Base-by-base conservation (phyloP, 2,113 vertebrate species). In the Sinocyclocheilus maitianheensis region DNA sequence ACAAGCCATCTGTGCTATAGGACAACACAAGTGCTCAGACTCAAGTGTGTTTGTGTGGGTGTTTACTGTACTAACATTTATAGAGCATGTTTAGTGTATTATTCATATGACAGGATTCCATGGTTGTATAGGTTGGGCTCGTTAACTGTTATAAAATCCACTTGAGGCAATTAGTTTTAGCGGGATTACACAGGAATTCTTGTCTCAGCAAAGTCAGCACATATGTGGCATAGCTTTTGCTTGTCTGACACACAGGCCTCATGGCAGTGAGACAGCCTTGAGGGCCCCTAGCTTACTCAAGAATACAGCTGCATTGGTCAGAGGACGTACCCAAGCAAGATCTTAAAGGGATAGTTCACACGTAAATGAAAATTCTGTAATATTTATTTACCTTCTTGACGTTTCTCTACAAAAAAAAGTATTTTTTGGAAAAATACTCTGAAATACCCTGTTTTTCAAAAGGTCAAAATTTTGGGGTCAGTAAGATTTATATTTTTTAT, bases 1-100 rank as follows among this genome's bases (percentile, higher is more conserved):
- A 55, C 2, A 51, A 86, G 89, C 89, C 90, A 85, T 90, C 85
- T 87, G 67, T 11, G 37, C 82, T 88, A 89, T 92, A 93, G 89
- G 92, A 89, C 89, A 81, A 48, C 30, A 14, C 84, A 87, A 78
- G 90, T 18, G 75, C 78, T 81, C 84, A 48, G 77, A 71, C 85
- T 63, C 1, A 74, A 78, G 40, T 20, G 55, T 75, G 40, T 63
- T 65, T 67, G 20, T 26, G 14, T 55, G 51, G 46, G 67, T 85
- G 48, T 86, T 85, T 85, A 78, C n/a, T 51, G 46, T 14, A 63
- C 34, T 43, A 24, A 22, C 77, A 69, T 71, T 69, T 82, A 46
- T 82, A 84, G 55, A 48, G n/a, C 55, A 71, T 74, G 67, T 62
- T 87, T 84, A 37, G 37, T 43, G 37, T 26, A 48, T 71, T 51